phyloP scores from a whole-genome alignment of 2,888 invertebrate species.

The Spilarctia lutea region DNA sequence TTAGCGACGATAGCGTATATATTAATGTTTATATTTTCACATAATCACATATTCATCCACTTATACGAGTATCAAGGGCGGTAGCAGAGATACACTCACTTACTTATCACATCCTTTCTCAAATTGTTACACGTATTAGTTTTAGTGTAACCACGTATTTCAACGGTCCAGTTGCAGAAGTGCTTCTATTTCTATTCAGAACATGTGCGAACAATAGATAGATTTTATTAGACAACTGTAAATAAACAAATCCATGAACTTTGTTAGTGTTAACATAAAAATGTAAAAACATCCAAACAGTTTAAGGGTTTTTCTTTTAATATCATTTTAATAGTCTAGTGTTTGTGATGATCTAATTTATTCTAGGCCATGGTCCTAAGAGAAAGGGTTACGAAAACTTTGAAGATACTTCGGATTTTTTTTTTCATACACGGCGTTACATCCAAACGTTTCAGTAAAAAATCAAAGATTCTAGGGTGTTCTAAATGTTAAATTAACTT shows the following conservation, averaged over 20 bases:
- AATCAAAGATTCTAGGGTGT: too few species aligned
- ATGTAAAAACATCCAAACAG: constrained; percentile 8
- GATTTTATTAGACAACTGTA: constrained; percentile 14
- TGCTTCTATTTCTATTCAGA: constrained; percentile 12
- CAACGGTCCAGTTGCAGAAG: background rate
- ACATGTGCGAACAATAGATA: constrained; percentile 16
- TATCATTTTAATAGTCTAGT: background rate
- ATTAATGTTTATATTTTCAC: too few species aligned
- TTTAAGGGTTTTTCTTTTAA: background rate
- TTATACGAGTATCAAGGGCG: background rate
- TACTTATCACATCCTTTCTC: background rate
- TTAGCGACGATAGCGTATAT: background rate
- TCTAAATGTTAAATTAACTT: too few species aligned
- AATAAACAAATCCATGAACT: constrained; percentile 20
- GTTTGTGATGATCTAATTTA: background rate
- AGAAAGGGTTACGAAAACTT: too few species aligned
- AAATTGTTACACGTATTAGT: background rate
- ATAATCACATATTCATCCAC: too few species aligned
- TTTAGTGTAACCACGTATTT: background rate
- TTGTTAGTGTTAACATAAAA: constrained; percentile 14
- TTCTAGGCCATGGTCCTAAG: too few species aligned
- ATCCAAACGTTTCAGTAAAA: too few species aligned
- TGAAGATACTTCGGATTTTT: too few species aligned
- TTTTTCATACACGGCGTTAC: too few species aligned
- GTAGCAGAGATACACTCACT: background rate